Percentiles rank a stretch among this genome's conserved stretches.
These are phyloP conservation scores for Vespertilio murinus DNA, from an alignment of 2,797 vertebrate species.

Conservation along the genomic window DNA sequence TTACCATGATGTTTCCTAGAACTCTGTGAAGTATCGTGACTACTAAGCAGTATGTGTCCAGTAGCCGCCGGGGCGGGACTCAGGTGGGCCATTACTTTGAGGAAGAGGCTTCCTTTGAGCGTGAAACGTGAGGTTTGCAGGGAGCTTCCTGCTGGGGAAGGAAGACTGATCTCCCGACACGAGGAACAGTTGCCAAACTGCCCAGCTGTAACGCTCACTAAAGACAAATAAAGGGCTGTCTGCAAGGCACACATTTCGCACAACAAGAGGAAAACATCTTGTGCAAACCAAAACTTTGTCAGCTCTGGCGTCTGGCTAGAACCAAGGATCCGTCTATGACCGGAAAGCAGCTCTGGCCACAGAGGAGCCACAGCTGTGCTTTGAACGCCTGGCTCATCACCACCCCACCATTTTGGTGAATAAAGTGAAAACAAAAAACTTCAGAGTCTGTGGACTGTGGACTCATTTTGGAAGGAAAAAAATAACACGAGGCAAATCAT, in stretches of 20 bases:
- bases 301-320: background rate
- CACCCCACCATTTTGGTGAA: background rate
- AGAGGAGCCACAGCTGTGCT: background rate
- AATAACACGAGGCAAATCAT: background rate
- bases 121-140: background rate
- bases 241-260: background rate
- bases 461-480: background rate
- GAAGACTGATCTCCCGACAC: background rate
- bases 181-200: background rate
- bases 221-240: background rate
- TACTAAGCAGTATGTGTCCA: background rate
- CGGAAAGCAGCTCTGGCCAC: background rate
- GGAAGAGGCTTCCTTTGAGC: background rate
- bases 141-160: background rate
- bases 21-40: background rate
- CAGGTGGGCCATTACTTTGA: background rate
- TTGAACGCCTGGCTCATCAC: background rate
- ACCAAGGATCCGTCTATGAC: background rate
- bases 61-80: background rate
- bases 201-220: background rate
- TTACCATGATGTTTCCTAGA: background rate
- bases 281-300: background rate
- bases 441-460: background rate
- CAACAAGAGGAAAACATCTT: background rate
- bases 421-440: constrained; percentile 38